These are phyloP conservation scores for Syrrhaptes paradoxus DNA, from an alignment of 2,113 vertebrate species.

Conservation along the genomic window DNA sequence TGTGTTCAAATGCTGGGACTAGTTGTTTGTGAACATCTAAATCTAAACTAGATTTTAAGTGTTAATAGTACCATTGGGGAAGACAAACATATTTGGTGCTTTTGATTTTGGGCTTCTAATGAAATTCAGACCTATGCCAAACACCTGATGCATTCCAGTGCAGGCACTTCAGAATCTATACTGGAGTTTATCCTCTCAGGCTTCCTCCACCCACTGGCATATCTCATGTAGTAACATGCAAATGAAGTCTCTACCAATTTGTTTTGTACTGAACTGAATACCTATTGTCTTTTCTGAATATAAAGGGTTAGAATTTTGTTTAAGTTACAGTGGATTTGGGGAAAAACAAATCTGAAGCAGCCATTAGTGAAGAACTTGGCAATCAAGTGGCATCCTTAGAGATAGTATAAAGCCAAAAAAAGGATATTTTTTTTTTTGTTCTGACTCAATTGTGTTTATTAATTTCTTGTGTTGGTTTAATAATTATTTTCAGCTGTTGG, in stretches of 20 bases:
- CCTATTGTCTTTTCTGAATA: neutral
- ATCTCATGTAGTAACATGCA: neutral
- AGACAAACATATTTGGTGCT: neutral
- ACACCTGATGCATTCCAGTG: rapidly evolving
- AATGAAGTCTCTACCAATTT: neutral
- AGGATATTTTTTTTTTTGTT: neutral
- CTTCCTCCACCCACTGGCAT: neutral
- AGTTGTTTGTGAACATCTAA: neutral
- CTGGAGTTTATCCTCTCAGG: neutral
- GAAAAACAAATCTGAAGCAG: neutral
- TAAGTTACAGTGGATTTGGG: neutral
- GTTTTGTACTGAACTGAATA: neutral
- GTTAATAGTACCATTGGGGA: neutral
- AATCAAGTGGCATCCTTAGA: neutral
- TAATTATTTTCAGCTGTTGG: neutral
- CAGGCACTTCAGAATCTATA: neutral
- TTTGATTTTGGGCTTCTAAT: neutral
- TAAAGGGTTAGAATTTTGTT: neutral
- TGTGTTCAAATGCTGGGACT: neutral
- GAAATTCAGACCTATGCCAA: neutral
- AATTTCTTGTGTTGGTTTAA: neutral
- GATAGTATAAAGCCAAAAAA: neutral
- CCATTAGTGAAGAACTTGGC: neutral
- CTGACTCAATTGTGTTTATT: neutral
- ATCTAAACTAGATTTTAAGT: neutral